These are phyloP conservation scores for Streptopelia turtur DNA, from an alignment of 2,797 vertebrate genomes.

Conservation along the genomic window DNA sequence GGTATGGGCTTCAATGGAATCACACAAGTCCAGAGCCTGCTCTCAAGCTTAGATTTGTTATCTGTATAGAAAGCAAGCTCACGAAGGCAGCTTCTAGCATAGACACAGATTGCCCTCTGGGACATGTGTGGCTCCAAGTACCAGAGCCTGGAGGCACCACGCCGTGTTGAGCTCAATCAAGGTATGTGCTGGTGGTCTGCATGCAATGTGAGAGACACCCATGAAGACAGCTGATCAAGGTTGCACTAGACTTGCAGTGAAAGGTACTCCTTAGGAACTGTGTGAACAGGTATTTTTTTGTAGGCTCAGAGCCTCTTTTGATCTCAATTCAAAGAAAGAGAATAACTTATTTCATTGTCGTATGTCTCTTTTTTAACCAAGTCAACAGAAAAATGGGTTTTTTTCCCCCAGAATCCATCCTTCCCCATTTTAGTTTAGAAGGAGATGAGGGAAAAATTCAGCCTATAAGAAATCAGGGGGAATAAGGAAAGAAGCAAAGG, in stretches of 20 bases:
- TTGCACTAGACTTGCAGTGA: neutral
- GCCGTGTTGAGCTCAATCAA: neutral
- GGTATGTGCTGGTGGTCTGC: neutral
- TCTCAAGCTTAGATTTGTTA: neutral
- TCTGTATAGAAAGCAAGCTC: neutral
- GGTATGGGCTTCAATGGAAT: neutral
- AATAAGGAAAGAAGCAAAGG: neutral
- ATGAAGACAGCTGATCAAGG: neutral
- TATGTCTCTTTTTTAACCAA: fast-evolving
- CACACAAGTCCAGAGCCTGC: neutral
- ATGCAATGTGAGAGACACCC: neutral
- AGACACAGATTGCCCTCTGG: neutral
- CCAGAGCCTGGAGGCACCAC: neutral
- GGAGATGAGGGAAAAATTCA: neutral
- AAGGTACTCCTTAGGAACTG: neutral
- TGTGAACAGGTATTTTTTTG: neutral
- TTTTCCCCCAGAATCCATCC: neutral
- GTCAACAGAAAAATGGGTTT: neutral
- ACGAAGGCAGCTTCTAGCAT: neutral
- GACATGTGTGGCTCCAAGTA: neutral
- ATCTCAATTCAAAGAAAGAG: neutral
- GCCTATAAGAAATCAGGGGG: neutral
- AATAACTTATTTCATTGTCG: neutral
- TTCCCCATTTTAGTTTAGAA: neutral
- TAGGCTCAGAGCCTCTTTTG: neutral